These are phyloP conservation scores for Agrotis puta DNA, from an alignment of 2,888 invertebrate genomes.

Conservation along the genomic window DNA sequence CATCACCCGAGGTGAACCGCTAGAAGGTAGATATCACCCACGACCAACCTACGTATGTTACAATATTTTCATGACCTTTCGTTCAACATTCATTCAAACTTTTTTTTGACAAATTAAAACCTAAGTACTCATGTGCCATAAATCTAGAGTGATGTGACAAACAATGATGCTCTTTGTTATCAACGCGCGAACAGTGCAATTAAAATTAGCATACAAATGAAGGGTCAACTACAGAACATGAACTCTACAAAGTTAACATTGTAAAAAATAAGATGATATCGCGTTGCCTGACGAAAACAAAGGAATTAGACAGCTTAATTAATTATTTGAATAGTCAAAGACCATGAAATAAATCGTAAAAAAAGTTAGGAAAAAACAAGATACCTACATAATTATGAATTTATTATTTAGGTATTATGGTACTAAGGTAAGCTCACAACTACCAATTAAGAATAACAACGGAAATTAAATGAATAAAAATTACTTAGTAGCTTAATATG, in stretches of 20 bases:
- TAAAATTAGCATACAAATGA: conserved; percentile 53
- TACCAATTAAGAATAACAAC: no score
- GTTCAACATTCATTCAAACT: neutral
- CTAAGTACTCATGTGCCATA: neutral
- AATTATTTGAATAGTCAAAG: neutral
- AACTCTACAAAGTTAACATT: conserved; percentile 32
- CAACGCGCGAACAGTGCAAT: conserved; percentile 34
- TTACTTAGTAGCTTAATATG: neutral
- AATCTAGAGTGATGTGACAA: conserved; percentile 14
- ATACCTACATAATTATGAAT: no score
- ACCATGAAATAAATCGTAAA: neutral
- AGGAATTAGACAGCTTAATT: neutral
- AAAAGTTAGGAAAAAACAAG: no score
- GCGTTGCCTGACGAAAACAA: conserved; percentile 17
- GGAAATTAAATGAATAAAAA: no score
- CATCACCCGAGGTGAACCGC: no score
- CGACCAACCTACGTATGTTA: no score
- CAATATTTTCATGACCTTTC: neutral
- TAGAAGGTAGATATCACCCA: no score
- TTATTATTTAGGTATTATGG: no score
- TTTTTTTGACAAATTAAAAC: conserved; percentile 25
- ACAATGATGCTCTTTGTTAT: conserved; percentile 29
- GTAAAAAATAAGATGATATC: conserved; percentile 15
- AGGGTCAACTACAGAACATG: conserved; percentile 36
- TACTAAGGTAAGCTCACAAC: no score